A percentile compares a stretch with the other conserved stretches of the same genome.
These are phyloP conservation scores for Pungitius pungitius DNA, from an alignment of 2,113 vertebrate species.

Conservation along the genomic window DNA sequence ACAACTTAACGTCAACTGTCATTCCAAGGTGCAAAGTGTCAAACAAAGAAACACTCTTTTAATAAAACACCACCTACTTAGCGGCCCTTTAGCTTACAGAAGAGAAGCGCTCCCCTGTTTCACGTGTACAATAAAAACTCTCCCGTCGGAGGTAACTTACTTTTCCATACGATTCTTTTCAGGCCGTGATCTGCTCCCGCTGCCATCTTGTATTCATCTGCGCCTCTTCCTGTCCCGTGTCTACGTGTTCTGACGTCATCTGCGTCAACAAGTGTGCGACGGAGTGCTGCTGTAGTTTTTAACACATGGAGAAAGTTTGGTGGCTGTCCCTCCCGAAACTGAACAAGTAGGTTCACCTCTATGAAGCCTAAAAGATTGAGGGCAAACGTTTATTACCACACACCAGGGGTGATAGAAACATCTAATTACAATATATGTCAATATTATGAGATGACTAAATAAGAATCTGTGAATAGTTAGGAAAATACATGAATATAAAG, in stretches of 20 bases:
- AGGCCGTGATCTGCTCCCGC: conserved; percentile 74
- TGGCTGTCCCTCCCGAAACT: no score
- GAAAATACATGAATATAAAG: not conserved
- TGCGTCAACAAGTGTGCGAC: conserved; percentile 51
- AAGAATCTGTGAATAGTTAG: not conserved
- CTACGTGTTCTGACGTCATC: conserved; percentile 41
- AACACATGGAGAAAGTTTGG: not conserved
- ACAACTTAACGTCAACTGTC: not conserved
- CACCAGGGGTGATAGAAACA: no score
- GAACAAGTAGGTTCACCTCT: no score
- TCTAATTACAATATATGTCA: no score
- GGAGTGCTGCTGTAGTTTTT: conserved; percentile 29
- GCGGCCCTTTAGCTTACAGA: fast-evolving
- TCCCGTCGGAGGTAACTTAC: conserved; percentile 66
- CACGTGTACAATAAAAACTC: not conserved
- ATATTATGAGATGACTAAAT: not conserved
- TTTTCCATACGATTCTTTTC: conserved; percentile 81
- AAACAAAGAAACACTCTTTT: not conserved
- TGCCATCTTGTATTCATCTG: conserved; percentile 77
- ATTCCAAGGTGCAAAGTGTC: conserved; percentile 10
- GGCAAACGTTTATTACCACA: no score
- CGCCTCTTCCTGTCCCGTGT: conserved; percentile 49
- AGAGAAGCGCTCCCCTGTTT: fast-evolving
- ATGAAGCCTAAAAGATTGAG: no score
- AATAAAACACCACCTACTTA: not conserved